Evolutionary conservation across 2,888 invertebrate species (phyloP), one percentile per base, ranked within the genome.

Genomic region (Cantharis flavilabris): DNA sequence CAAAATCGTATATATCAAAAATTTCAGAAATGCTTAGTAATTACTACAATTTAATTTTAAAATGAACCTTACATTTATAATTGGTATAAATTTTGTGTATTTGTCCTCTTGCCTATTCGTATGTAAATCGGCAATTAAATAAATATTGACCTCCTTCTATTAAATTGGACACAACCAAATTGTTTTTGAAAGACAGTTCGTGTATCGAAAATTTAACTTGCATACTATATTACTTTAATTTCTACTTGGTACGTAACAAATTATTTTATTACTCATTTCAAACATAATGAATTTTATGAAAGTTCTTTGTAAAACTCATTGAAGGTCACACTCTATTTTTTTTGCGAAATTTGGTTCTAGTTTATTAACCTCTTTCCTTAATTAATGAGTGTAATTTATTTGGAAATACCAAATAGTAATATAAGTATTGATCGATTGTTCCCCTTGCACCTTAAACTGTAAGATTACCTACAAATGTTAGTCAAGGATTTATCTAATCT

Each of bases 21-120:
- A 23, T 63, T 28, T 28, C 69, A 73, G 62, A 73, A 73, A 63
- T 73, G 73, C 69, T 73, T 73, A 70, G 73, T 73, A 67, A 67
- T 67, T 67, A n/a, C 16, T 1, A 18, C n/a, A 23, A 67, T 67
- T 67, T 67, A 67, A 20, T 67, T 16, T 67, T 67, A n/a, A n/a
- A 23, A 20, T 18, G 20, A 67, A 23, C 16, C 65, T 67, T 67
- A 18, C 65, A 67, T 67, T 67, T n/a, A 26, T 67, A 26, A 67
- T 23, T 67, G 20, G 11, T 67, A 26, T 49, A 49, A 49, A 9
- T 23, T 67, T 67, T 67, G 20, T 23, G 26, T 23, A 26, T 23
- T 67, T 67, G 65, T 23, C 65, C 7, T 23, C 65, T 67, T 20
- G 20, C 23, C 18, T 13, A 67, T 67, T 67, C 65, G 65, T 67